phyloP scores from a whole-genome alignment of 2,113 vertebrate genomes.

The Halcyon malimbica region DNA sequence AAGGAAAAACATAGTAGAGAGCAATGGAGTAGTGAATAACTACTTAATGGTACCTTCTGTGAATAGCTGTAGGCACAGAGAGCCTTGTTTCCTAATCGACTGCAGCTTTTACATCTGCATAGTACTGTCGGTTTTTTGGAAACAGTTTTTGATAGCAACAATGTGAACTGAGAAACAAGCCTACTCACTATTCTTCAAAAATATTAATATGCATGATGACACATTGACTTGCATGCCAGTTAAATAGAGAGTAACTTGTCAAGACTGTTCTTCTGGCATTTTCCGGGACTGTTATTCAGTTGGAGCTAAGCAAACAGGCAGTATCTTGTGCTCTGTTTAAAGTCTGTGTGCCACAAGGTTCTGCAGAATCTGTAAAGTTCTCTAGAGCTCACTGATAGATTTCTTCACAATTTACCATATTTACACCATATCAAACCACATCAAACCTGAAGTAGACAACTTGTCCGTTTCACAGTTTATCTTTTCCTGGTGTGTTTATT shows the following conservation, averaged over 20 bases:
- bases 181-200: background rate
- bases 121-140: background rate
- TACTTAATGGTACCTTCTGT: background rate
- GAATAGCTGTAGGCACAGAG: background rate
- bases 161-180: background rate
- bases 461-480: background rate
- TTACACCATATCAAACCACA: background rate
- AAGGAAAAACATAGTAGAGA: background rate
- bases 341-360: background rate
- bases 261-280: background rate
- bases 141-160: background rate
- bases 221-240: background rate
- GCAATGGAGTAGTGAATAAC: background rate
- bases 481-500: background rate
- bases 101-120: background rate
- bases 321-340: slow-evolving; percentile 12
- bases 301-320: slow-evolving; percentile 1
- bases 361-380: background rate
- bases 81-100: background rate
- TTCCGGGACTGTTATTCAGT: background rate
- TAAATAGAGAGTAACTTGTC: background rate
- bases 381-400: background rate
- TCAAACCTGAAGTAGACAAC: background rate
- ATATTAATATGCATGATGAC: background rate
- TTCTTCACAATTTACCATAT: background rate